Percentiles rank a stretch among this genome's conserved stretches.
These are phyloP conservation scores for Rhagium mordax DNA, from an alignment of 2,888 invertebrate species.

Conservation along the genomic window DNA sequence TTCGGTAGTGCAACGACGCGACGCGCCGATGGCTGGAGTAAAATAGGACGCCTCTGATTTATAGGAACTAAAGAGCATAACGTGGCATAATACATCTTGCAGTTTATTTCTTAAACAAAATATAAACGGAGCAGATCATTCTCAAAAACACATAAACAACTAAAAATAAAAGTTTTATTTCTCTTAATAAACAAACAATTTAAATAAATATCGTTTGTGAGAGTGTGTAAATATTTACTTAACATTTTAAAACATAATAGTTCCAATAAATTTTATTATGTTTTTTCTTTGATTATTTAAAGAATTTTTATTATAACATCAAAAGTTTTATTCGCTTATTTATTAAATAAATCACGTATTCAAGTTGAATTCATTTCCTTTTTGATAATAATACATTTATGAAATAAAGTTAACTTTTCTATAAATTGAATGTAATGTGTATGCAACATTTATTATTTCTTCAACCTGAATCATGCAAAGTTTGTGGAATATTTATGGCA, in stretches of 20 bases:
- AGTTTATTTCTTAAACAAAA: conserved; percentile 38
- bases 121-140: conserved; percentile 39
- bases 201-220: conserved; percentile 58
- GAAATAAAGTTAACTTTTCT: conserved; percentile 23
- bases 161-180: conserved; percentile 54
- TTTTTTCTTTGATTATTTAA: conserved; percentile 60
- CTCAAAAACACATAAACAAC: conserved; percentile 39
- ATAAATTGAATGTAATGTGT: conserved; percentile 33
- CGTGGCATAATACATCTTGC: conserved; percentile 31
- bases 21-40: not conserved
- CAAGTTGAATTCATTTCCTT: conserved; percentile 21
- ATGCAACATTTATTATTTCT: conserved; percentile 38
- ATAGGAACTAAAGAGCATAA: conserved; percentile 12
- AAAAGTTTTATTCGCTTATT: conserved; percentile 57
- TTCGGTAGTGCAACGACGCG: too few species aligned
- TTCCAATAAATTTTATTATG: conserved; percentile 60
- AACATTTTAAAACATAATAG: conserved; percentile 60
- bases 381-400: conserved; percentile 32
- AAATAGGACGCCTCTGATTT: conserved; percentile 23
- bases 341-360: conserved; percentile 53
- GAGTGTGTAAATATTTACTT: conserved; percentile 59
- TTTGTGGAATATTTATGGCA: conserved; percentile 60
- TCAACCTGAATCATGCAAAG: conserved; percentile 52
- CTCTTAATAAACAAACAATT: conserved; percentile 60
- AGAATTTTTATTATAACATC: conserved; percentile 59